A percentile compares a stretch with the other conserved stretches of the same genome.
phyloP scores from a whole-genome alignment of 1,140 invertebrate genomes.

The Bombus breviceps region DNA sequence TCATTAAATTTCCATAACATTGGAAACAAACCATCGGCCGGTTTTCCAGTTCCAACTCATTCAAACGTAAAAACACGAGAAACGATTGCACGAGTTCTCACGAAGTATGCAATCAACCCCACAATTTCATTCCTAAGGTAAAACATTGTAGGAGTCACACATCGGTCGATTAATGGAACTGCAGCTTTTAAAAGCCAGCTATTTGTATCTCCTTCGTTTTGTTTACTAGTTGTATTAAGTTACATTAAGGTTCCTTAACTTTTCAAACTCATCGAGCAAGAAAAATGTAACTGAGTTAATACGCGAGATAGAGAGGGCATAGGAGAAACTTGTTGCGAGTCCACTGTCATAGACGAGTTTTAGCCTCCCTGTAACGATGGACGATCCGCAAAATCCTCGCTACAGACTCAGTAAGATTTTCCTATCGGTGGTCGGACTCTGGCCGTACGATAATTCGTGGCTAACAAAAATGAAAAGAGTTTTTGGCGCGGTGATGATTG shows the following conservation, averaged over 20 bases:
- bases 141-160: neutral
- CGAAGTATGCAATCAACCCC: neutral
- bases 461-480: neutral
- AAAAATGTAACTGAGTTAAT: neutral
- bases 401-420: neutral
- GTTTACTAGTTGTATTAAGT: neutral
- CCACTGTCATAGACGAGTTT: neutral
- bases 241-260: neutral
- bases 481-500: neutral
- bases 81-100: neutral
- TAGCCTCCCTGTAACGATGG: neutral
- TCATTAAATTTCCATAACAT: neutral
- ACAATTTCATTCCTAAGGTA: too few relatives aligned
- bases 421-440: neutral
- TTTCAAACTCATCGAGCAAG: neutral
- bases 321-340: neutral
- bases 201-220: neutral
- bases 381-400: neutral
- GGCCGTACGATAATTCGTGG: neutral
- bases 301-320: neutral
- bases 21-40: neutral
- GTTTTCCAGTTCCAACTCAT: neutral
- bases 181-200: neutral
- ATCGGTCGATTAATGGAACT: neutral
- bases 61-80: neutral